These are phyloP conservation scores for Aphelocoma californica DNA, from an alignment of 2,797 vertebrate genomes.

Conservation along the genomic window DNA sequence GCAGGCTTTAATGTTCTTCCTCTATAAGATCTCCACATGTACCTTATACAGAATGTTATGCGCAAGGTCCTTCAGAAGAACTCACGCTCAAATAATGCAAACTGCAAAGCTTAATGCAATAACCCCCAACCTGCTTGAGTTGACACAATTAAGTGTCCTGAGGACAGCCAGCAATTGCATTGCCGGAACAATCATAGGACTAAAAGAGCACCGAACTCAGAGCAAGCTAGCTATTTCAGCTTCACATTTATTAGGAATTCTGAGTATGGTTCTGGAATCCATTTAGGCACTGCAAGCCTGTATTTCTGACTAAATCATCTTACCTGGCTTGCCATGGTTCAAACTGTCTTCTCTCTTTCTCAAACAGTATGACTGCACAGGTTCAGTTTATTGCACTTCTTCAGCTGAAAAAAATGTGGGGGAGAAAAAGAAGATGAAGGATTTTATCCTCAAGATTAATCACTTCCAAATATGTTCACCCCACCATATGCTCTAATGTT, in stretches of 20 bases:
- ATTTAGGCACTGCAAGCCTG: conserved; percentile 24
- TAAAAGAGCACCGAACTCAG: conserved; percentile 32
- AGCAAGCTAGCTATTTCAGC: conserved; percentile 56
- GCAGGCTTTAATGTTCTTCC: conserved; percentile 60
- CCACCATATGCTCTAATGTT: background rate
- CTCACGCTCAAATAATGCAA: conserved; percentile 20
- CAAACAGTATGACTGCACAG: background rate
- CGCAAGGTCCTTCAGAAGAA: conserved; percentile 50
- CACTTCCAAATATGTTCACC: background rate
- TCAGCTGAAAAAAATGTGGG: background rate
- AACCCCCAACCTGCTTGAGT: conserved; percentile 18
- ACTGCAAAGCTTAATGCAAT: background rate
- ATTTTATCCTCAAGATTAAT: background rate
- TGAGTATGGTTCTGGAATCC: conserved; percentile 31
- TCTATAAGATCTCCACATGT: conserved; percentile 43
- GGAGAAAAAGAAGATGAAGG: background rate
- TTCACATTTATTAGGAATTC: conserved; percentile 40
- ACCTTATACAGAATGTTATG: background rate
- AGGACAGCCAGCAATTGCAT: conserved; percentile 12
- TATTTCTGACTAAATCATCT: conserved; percentile 42
- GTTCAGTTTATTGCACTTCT: background rate
- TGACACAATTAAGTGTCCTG: conserved; percentile 5
- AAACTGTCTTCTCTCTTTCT: background rate
- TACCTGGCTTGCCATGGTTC: conserved; percentile 68
- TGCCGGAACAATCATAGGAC: background rate